Base-by-base conservation (phyloP, 2,888 invertebrate species). In the Dascillus cervinus region DNA sequence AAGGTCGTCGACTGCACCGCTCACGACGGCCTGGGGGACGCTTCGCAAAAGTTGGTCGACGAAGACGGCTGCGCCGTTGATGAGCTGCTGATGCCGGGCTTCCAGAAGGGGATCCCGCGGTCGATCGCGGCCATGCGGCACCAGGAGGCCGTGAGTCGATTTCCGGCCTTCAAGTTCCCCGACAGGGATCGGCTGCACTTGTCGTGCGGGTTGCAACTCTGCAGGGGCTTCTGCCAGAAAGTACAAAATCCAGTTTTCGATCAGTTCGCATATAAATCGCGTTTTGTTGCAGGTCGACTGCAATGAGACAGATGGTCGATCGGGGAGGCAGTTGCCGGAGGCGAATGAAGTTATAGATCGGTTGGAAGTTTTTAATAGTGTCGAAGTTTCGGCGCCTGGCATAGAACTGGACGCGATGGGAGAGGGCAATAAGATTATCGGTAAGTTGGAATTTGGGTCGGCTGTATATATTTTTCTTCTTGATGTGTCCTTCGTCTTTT, bases 161-260 rank as follows among this genome's bases (percentile, higher is more conserved):
- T 87, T 64, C 77, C 82, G 1, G 87, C 86, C 3, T 87, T 87
- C 53, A 85, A 85, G 53, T 87, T 87, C 61, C 86, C 86, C 3
- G 85, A 85, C 52, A 69, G 83, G 41, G 82, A 82, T 38, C 75
- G 81, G 39, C 63, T 87, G 21, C 86, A 86, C 60, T 65, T 86
- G 24, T 77, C 78, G n/a, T 87, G 87, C 60, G 76, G 76, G 10
- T 71, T 87, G 22, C 79, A 82, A 47, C 63, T 86, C n/a, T 87
- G 87, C 53, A 76, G 77, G 59, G 79, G 77, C 27, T 69, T 66
- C 40, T 87, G 87, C 53, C 76, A 76, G 1, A 63, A 70, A 51
- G 79, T 84, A 23, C 44, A 28, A 15, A 26, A 9, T 8, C 4
- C 24, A 11, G n/a, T n/a, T 9, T 17, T 10, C 29, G n/a, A 17